Evolutionary conservation across 2,113 vertebrate genomes (phyloP).

Genomic region (Australoheros scitulus): DNA sequence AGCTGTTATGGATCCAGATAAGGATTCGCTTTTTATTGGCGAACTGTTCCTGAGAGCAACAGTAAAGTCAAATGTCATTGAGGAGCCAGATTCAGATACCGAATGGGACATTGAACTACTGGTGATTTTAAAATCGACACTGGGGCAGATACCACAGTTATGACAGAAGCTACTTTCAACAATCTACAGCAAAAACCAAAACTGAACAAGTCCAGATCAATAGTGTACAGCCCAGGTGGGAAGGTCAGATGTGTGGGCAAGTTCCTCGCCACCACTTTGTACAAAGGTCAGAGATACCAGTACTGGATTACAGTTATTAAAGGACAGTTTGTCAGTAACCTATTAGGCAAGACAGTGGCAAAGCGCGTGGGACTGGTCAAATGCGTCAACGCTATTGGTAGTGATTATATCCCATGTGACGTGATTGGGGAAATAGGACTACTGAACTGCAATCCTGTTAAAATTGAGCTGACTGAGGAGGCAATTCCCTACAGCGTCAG

Average conservation of each 20-base stretch:
- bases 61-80: not conserved
- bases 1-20: not conserved
- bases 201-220: too few relatives aligned
- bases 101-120: not conserved
- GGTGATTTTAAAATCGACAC: not conserved
- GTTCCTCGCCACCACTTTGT: not conserved
- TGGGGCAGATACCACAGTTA: not conserved
- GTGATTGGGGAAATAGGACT: not conserved
- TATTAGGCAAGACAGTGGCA: not conserved
- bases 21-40: not conserved
- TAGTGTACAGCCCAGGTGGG: not conserved
- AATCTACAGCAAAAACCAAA: not conserved
- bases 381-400: too few relatives aligned
- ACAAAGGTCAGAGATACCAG: not conserved
- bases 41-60: not conserved
- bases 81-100: not conserved
- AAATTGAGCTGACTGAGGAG: rapidly evolving
- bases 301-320: not conserved
- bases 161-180: not conserved
- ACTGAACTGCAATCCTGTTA: not conserved
- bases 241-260: not conserved
- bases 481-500: not conserved
- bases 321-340: not conserved
- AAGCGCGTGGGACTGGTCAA: not conserved
- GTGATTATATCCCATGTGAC: not conserved